Evolutionary conservation across 1,140 invertebrate genomes (phyloP).

Genomic region (Centruroides sculpturatus): DNA sequence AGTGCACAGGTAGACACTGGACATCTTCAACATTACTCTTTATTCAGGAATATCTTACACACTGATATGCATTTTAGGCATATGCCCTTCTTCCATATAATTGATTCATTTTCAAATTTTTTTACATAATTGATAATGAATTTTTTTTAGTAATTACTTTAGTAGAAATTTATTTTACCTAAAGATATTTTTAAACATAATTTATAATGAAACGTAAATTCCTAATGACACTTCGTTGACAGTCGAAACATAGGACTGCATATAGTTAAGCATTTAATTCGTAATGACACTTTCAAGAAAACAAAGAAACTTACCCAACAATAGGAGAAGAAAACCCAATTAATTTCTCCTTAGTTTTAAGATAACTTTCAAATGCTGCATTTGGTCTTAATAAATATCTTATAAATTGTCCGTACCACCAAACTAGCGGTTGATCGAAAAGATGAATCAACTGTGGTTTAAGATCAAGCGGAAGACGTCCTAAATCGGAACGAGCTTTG

Average conservation of each 20-base stretch:
- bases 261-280: too few species aligned
- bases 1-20: too few species aligned
- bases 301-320: conserved; percentile 44
- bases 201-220: not conserved
- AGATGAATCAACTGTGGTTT: conserved; percentile 36
- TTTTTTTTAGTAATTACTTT: not conserved
- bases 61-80: too few species aligned
- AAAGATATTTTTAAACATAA: conserved; percentile 1
- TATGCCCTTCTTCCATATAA: conserved; percentile 40
- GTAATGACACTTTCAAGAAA: not conserved
- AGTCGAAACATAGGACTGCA: not conserved
- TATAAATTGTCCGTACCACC: conserved; percentile 94
- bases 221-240: not conserved
- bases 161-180: not conserved
- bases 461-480: conserved; percentile 2
- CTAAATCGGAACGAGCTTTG: not conserved
- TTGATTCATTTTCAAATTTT: too few species aligned
- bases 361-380: conserved; percentile 44
- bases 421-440: conserved; percentile 88
- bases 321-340: conserved; percentile 73
- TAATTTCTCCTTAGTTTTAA: conserved; percentile 55
- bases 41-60: too few species aligned
- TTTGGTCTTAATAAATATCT: conserved; percentile 79
- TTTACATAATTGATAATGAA: too few species aligned
- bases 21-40: too few species aligned